phyloP scores from a whole-genome alignment of 2,797 vertebrate genomes.

The Enteromius afrohamiltoni region DNA sequence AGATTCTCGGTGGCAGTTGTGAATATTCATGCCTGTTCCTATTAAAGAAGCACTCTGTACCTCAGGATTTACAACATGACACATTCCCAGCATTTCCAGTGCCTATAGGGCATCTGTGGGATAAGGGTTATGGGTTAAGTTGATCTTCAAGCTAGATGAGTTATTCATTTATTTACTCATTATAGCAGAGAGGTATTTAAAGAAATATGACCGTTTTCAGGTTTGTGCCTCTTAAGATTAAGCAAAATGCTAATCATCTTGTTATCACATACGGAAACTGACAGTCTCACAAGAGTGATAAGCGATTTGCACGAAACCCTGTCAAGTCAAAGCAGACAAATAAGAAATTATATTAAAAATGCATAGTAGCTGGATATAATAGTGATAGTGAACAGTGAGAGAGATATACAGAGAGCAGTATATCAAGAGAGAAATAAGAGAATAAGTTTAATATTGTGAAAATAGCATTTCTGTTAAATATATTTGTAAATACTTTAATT shows the following conservation, averaged over 20 bases:
- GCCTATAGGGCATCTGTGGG: neutral
- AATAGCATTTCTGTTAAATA: no score
- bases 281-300: neutral
- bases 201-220: neutral
- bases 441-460: no score
- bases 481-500: no score
- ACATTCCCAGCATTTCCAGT: neutral
- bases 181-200: neutral
- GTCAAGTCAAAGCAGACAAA: neutral
- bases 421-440: no score
- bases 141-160: constrained; percentile 16
- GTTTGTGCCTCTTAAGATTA: neutral
- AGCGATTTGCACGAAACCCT: neutral
- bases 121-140: constrained; percentile 6
- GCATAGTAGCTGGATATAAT: neutral
- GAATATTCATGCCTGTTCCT: constrained; percentile 4
- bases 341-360: neutral
- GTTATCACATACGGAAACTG: neutral
- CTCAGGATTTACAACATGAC: neutral
- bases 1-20: neutral
- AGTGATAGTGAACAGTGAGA: no score
- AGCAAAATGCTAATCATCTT: neutral
- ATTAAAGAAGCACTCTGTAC: neutral
- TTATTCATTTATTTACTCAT: neutral
- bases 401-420: no score